These are phyloP conservation scores for Scaptomyza cyrtandrae DNA, from an alignment of 2,888 invertebrate species.

Conservation along the genomic window DNA sequence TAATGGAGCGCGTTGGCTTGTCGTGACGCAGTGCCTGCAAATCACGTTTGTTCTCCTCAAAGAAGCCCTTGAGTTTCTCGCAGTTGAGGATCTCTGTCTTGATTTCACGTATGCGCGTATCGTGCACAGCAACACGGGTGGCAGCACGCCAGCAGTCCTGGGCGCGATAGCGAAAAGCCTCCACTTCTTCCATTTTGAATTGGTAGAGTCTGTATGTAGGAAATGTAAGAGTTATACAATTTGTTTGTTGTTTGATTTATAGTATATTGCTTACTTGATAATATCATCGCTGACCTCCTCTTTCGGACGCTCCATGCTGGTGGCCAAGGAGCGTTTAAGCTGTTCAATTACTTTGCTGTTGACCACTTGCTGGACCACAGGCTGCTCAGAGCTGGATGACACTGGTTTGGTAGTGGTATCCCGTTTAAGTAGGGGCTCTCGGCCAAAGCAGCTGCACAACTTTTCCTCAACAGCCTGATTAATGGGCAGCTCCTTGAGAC, in stretches of 20 bases:
- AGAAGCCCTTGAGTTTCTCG: slow-evolving; percentile 95
- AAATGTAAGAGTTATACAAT: background rate
- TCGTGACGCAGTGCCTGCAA: slow-evolving; percentile 93
- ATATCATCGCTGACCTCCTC: slow-evolving; percentile 84
- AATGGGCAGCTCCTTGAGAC: slow-evolving; percentile 90
- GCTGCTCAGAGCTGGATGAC: slow-evolving; percentile 63
- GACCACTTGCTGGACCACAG: background rate
- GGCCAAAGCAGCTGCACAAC: slow-evolving; percentile 87
- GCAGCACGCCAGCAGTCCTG: slow-evolving; percentile 98
- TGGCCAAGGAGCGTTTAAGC: slow-evolving; percentile 24
- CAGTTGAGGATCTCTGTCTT: slow-evolving; percentile 96
- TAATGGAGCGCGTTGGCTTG: slow-evolving; percentile 93
- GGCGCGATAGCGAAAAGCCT: slow-evolving; percentile 97
- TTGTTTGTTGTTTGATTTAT: background rate
- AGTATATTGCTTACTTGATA: slow-evolving; percentile 85
- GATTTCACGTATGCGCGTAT: slow-evolving; percentile 97
- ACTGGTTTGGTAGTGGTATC: slow-evolving; percentile 51
- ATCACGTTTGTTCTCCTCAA: slow-evolving; percentile 96
- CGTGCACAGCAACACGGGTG: slow-evolving; percentile 95
- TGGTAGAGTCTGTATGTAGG: slow-evolving; percentile 91
- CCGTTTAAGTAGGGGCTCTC: slow-evolving; percentile 25
- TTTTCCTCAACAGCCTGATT: slow-evolving; percentile 91
- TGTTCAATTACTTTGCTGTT: slow-evolving; percentile 25
- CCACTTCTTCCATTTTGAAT: slow-evolving; percentile 97
- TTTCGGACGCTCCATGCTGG: slow-evolving; percentile 1